Conservation (phyloP, 2,797 vertebrate genomes). For the Bradypus variegatus region DNA sequence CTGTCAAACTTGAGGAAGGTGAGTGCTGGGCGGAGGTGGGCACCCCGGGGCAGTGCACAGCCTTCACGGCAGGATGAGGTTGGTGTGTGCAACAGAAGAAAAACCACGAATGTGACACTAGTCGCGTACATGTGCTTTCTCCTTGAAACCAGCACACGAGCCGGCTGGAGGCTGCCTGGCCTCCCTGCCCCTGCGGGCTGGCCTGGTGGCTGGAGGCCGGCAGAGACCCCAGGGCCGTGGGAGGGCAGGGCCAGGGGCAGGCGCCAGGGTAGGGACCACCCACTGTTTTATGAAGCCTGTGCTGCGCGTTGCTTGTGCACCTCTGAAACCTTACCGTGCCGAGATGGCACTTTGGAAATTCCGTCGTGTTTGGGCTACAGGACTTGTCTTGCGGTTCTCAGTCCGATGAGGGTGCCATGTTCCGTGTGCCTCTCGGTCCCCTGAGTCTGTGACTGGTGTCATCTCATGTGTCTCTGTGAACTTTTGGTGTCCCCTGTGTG, state of each 20-base stretch:
- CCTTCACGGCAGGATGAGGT: not conserved
- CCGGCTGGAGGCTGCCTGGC: not conserved
- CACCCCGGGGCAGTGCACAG: slow-evolving; percentile 35
- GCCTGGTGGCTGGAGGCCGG: too few species aligned
- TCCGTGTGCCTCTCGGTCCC: not conserved
- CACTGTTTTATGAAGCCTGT: not conserved
- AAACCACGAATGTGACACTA: slow-evolving; percentile 25
- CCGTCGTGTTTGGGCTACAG: not conserved
- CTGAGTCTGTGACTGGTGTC: slow-evolving; percentile 73
- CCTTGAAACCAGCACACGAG: not conserved
- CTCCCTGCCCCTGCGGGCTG: too few species aligned
- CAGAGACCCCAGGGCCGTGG: too few species aligned
- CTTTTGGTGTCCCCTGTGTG: slow-evolving; percentile 67
- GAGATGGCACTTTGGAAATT: slow-evolving; percentile 79
- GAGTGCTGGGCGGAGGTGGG: slow-evolving; percentile 56
- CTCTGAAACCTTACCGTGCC: slow-evolving; percentile 85
- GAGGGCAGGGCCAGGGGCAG: too few species aligned
- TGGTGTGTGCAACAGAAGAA: not conserved
- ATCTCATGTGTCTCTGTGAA: slow-evolving; percentile 76
- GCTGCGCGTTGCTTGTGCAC: slow-evolving; percentile 59
- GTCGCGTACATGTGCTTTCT: slow-evolving; percentile 55
- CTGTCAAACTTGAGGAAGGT: slow-evolving; percentile 91
- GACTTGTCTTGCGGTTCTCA: not conserved
- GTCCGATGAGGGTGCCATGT: not conserved
- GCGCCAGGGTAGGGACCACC: not conserved